A percentile compares a stretch with the other conserved stretches of the same genome.
phyloP scores from a whole-genome alignment of 2,797 vertebrate species.

The Allobates femoralis region DNA sequence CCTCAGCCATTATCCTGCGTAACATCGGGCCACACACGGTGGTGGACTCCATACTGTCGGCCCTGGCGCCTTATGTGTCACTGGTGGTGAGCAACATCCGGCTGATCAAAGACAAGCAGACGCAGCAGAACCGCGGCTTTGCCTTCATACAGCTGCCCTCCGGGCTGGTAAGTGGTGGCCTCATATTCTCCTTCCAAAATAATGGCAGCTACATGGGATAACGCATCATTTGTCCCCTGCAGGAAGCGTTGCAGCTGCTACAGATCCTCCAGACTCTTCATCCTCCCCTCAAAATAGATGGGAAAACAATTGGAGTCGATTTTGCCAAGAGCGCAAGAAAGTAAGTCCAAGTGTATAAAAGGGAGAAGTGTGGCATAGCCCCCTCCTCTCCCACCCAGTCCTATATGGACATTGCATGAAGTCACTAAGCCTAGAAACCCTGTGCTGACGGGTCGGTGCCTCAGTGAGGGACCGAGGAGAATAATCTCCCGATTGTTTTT shows the following conservation, averaged over 20 bases:
- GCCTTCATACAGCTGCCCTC: conserved; percentile 97
- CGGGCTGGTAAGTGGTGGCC: conserved; percentile 86
- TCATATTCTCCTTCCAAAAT: neutral
- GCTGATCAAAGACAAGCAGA: conserved; percentile 99
- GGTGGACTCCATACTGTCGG: conserved; percentile 94
- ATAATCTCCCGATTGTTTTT: conserved; percentile 21
- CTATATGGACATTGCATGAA: too few relatives aligned
- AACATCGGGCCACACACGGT: conserved; percentile 93
- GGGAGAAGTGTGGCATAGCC: neutral
- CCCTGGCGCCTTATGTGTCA: conserved; percentile 92
- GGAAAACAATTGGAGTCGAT: conserved; percentile 98
- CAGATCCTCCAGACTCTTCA: conserved; percentile 96
- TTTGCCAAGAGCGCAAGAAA: conserved; percentile 99
- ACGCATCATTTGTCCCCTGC: conserved; percentile 51
- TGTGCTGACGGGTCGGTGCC: too few relatives aligned
- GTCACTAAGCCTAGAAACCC: too few relatives aligned
- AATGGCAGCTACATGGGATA: neutral
- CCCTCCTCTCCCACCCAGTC: neutral
- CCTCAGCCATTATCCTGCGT: conserved; percentile 93
- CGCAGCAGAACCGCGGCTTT: conserved; percentile 96
- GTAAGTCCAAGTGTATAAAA: conserved; percentile 75
- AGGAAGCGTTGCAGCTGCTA: conserved; percentile 97
- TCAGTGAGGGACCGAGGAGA: too few relatives aligned
- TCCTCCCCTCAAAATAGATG: conserved; percentile 94
- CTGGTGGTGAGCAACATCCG: conserved; percentile 95